Percentiles rank a stretch among this genome's conserved stretches.
Conservation (phyloP, 2,888 invertebrate species). For the Melieria picta region DNA sequence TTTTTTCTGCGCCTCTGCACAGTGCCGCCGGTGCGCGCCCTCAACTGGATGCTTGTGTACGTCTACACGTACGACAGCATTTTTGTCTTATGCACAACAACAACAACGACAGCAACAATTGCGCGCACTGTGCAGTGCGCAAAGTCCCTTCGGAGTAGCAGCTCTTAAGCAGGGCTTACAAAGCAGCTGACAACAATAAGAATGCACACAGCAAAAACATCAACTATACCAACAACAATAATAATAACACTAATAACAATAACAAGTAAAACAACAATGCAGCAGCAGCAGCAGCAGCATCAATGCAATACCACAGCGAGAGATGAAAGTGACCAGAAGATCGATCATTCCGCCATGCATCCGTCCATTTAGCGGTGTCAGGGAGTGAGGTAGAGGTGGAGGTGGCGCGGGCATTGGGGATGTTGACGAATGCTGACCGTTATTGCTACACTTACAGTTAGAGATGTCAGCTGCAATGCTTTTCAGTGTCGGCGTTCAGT, state of each 20-base stretch:
- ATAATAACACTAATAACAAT: background rate
- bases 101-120: background rate
- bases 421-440: too few species aligned
- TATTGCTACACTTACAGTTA: too few species aligned
- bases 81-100: constrained; percentile 11
- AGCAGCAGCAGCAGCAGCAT: too few species aligned
- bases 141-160: too few species aligned
- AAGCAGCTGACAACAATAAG: constrained; percentile 47
- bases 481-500: too few species aligned
- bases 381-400: too few species aligned
- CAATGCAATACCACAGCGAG: too few species aligned
- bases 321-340: constrained; percentile 45
- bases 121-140: too few species aligned
- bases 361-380: background rate
- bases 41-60: background rate
- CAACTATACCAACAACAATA: background rate
- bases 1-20: background rate
- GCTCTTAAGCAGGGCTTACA: constrained; percentile 35
- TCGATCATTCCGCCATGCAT: constrained; percentile 50
- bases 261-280: background rate
- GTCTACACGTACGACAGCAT: constrained; percentile 21
- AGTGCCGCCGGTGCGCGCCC: background rate
- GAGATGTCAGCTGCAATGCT: too few species aligned
- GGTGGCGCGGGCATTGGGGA: too few species aligned
- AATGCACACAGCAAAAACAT: background rate